phyloP scores from a whole-genome alignment of 2,113 vertebrate species.

The Sorex fumeus region DNA sequence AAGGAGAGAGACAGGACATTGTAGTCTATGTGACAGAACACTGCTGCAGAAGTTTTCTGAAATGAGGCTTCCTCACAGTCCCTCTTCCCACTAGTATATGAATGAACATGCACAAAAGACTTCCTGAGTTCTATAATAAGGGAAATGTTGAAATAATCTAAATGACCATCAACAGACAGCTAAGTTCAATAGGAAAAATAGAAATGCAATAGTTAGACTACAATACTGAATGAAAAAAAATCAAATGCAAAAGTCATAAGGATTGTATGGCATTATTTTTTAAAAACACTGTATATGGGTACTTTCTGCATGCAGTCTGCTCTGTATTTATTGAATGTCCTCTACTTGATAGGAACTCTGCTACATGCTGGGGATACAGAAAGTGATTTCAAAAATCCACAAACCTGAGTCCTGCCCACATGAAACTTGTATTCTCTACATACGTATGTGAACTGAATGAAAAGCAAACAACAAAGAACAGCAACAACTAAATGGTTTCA shows the following conservation, averaged over 20 bases:
- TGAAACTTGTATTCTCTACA: background rate
- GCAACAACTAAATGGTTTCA: background rate
- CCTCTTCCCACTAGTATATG: conserved; percentile 38
- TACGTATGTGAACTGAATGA: background rate
- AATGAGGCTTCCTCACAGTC: conserved; percentile 32
- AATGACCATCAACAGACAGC: conserved; percentile 2
- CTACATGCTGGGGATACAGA: background rate
- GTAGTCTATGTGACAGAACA: no score
- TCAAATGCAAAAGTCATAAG: background rate
- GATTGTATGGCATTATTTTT: background rate
- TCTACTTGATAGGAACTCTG: conserved; percentile 2
- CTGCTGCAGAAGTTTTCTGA: conserved; percentile 51
- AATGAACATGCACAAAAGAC: conserved; percentile 49
- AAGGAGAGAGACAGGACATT: no score
- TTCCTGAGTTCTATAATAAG: conserved; percentile 42
- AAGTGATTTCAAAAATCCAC: background rate
- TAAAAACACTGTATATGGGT: background rate
- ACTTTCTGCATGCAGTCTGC: conserved; percentile 16
- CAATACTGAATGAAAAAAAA: background rate
- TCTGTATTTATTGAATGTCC: conserved; percentile 25
- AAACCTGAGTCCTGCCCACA: background rate
- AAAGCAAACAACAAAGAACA: background rate
- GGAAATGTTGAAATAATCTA: conserved; percentile 46
- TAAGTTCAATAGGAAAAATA: conserved; percentile 37
- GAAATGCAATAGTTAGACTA: conserved; percentile 23